phyloP scores from a whole-genome alignment of 2,113 vertebrate genomes.

The Todiramphus saurophagus region DNA sequence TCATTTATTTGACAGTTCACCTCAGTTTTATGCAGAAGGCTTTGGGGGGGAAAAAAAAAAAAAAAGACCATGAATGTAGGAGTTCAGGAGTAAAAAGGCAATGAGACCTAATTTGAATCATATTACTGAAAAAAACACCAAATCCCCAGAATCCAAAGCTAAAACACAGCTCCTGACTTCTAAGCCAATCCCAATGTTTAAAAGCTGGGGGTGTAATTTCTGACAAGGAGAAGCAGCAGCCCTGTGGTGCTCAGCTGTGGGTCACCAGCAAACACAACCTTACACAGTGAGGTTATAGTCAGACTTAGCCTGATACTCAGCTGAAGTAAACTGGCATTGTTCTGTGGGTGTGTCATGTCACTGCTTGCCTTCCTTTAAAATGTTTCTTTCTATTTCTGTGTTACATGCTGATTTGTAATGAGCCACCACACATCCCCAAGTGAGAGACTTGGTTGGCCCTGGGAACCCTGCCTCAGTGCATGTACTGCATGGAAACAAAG shows the following conservation, averaged over 20 bases:
- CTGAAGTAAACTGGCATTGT: fast-evolving
- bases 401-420: neutral
- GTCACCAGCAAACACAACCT: neutral
- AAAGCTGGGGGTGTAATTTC: neutral
- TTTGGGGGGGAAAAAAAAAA: neutral
- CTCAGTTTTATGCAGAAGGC: neutral
- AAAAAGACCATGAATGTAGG: neutral
- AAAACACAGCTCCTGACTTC: neutral
- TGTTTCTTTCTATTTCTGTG: neutral
- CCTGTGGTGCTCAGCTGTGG: neutral
- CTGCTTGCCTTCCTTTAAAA: neutral
- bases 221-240: neutral
- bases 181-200: fast-evolving
- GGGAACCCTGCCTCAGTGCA: neutral
- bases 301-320: neutral
- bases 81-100: neutral
- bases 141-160: neutral
- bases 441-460: neutral
- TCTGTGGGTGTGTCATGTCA: neutral
- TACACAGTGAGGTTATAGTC: fast-evolving
- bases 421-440: neutral
- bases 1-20: neutral
- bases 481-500: neutral
- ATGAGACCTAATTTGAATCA: neutral
- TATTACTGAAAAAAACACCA: neutral